phyloP scores from a whole-genome alignment of 2,888 invertebrate species.

The Callyntrura guangdongensis region DNA sequence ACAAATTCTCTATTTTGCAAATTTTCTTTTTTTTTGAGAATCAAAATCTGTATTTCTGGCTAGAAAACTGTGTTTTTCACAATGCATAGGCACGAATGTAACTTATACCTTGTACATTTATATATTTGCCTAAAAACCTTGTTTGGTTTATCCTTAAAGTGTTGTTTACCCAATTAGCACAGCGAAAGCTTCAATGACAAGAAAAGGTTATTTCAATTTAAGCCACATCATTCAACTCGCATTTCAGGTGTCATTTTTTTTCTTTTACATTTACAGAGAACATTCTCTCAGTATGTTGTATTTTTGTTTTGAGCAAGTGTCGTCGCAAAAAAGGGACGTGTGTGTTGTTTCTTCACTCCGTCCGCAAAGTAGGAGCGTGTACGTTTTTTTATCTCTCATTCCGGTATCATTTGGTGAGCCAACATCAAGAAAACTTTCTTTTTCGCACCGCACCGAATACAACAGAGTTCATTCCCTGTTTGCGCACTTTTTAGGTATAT shows the following conservation, averaged over 20 bases:
- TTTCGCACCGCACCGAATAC: slow-evolving; percentile 45
- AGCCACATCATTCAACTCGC: not conserved
- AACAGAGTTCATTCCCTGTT: not conserved
- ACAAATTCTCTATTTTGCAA: not conserved
- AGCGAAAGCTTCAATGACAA: slow-evolving; percentile 7
- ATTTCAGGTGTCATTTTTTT: slow-evolving; percentile 16
- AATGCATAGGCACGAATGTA: not conserved
- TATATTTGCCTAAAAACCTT: not conserved
- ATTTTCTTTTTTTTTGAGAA: slow-evolving; percentile 6
- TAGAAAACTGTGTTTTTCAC: not conserved
- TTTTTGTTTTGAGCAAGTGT: not conserved
- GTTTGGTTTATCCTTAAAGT: not conserved
- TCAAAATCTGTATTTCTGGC: not conserved
- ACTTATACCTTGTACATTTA: not conserved
- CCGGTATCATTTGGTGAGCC: not conserved
- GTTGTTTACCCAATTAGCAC: slow-evolving; percentile 57
- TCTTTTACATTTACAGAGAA: not conserved
- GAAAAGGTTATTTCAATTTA: slow-evolving; percentile 64
- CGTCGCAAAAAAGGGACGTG: not conserved
- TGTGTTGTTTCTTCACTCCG: not conserved
- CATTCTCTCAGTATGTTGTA: not conserved
- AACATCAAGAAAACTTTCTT: slow-evolving; percentile 47
- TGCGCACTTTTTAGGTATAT: not conserved
- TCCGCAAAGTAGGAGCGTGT: not conserved
- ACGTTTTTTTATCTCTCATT: not conserved